Conservation (phyloP, 2,113 vertebrate species). For the Dicerorhinus sumatrensis region DNA sequence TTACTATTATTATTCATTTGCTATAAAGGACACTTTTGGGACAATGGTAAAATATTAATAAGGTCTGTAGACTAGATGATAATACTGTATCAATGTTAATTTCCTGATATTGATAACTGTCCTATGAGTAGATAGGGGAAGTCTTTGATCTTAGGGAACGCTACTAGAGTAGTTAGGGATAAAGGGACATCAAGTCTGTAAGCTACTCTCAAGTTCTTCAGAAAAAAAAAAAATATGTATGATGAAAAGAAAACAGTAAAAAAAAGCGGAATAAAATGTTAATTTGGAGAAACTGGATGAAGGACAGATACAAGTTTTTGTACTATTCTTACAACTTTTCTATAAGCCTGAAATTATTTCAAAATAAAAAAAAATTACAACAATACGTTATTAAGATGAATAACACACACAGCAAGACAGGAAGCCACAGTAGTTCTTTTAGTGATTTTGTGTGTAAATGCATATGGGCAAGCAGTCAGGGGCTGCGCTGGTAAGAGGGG, state of each 20-base stretch:
- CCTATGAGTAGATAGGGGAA: not conserved
- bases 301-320: not conserved
- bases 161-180: not conserved
- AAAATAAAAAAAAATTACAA: not conserved
- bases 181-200: not conserved
- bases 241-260: not conserved
- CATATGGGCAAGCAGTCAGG: not conserved
- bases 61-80: not conserved
- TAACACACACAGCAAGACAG: not conserved
- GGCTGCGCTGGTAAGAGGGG: not conserved
- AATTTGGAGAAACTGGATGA: not conserved
- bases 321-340: not conserved
- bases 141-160: not conserved
- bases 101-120: not conserved
- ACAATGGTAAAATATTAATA: not conserved
- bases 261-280: not conserved
- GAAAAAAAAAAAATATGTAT: not conserved
- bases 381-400: not conserved
- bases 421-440: not conserved
- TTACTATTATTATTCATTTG: not conserved
- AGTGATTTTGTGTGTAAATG: not conserved
- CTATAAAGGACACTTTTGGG: not conserved
- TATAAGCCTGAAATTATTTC: not conserved
- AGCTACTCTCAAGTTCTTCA: not conserved
- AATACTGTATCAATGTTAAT: not conserved